Conservation (phyloP, 2,797 vertebrate genomes). For the Lacerta viridis region DNA sequence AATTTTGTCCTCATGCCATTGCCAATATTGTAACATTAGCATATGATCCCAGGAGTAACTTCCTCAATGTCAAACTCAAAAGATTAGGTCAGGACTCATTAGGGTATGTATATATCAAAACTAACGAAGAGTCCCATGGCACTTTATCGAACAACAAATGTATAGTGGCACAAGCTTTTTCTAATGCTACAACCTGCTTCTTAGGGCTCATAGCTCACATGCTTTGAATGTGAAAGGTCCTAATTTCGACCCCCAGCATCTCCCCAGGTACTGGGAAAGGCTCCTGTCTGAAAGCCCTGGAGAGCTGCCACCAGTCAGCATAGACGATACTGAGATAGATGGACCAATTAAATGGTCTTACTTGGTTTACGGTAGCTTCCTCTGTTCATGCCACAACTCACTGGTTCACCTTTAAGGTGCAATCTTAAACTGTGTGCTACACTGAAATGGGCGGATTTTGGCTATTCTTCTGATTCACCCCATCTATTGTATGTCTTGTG, state of each 20-base stretch:
- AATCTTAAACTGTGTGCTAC: not conserved
- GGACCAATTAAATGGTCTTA: not conserved
- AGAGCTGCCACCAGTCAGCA: not conserved
- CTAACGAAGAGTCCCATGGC: not conserved
- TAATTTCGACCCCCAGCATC: not conserved
- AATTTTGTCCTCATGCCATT: not conserved
- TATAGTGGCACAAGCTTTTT: not conserved
- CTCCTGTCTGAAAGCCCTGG: not conserved
- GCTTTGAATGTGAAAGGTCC: not conserved
- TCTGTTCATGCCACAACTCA: not conserved
- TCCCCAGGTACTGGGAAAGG: not conserved
- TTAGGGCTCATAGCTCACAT: not conserved
- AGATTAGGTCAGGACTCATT: not conserved
- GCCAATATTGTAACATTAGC: not conserved
- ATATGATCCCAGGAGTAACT: not conserved
- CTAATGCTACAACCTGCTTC: not conserved
- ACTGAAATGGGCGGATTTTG: not conserved
- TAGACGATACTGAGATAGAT: not conserved
- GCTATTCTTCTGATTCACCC: not conserved
- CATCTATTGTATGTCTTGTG: not conserved
- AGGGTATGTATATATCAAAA: conserved; percentile 1
- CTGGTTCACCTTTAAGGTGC: not conserved
- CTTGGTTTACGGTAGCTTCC: not conserved
- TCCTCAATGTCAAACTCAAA: not conserved
- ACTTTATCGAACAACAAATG: not conserved